phyloP scores from a whole-genome alignment of 2,888 invertebrate genomes.

The Paralinhomoeus sp. region DNA sequence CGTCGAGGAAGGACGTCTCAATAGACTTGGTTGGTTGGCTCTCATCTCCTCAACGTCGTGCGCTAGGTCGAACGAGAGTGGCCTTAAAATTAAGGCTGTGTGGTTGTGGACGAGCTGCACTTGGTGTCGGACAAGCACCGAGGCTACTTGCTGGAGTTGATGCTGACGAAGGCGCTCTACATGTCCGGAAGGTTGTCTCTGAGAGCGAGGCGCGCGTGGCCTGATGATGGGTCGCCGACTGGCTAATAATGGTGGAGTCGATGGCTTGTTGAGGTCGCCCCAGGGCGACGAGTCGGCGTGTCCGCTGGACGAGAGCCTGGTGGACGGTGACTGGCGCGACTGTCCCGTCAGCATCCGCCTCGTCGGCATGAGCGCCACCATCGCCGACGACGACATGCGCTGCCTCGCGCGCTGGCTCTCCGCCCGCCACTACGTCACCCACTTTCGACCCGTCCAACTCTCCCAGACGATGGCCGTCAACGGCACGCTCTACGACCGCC shows the following conservation, averaged over 20 bases:
- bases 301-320: too few relatives aligned
- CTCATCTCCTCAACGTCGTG: too few relatives aligned
- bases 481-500: too few relatives aligned
- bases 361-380: conserved; percentile 89
- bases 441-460: conserved; percentile 25
- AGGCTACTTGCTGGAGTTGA: conserved; percentile 77
- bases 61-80: too few relatives aligned
- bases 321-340: too few relatives aligned
- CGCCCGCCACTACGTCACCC: conserved; percentile 51
- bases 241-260: too few relatives aligned
- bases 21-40: conserved; percentile 25
- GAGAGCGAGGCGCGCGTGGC: too few relatives aligned
- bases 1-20: conserved; percentile 28
- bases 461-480: conserved; percentile 1
- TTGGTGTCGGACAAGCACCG: conserved; percentile 67
- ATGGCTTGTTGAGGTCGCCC: too few relatives aligned
- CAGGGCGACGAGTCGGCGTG: too few relatives aligned
- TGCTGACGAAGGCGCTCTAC: conserved; percentile 65
- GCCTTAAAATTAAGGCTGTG: conserved; percentile 37
- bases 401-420: conserved; percentile 68
- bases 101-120: conserved; percentile 88
- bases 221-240: too few relatives aligned
- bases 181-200: not conserved
- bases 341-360: conserved; percentile 28
- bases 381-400: conserved; percentile 61